A percentile compares a stretch with the other conserved stretches of the same genome.
Conservation (phyloP, 1,140 invertebrate genomes). For the Parapsyche elsis region DNA sequence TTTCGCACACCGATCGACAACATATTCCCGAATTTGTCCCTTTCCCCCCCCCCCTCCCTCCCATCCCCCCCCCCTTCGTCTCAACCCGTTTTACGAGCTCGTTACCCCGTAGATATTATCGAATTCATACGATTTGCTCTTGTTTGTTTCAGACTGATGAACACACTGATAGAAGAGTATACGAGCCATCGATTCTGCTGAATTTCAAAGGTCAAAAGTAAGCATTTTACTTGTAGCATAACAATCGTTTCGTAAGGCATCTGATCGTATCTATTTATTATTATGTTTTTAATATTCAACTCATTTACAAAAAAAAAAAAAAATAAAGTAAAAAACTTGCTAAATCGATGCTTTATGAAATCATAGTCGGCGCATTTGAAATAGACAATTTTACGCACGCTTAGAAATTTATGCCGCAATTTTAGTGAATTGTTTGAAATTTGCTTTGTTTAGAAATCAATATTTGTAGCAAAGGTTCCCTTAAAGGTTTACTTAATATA, state of each 20-base stretch:
- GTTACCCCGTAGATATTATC: background rate
- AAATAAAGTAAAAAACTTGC: background rate
- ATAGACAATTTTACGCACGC: too few species aligned
- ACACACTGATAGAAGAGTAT: conserved; percentile 27
- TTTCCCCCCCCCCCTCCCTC: too few species aligned
- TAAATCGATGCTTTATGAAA: too few species aligned
- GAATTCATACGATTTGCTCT: background rate
- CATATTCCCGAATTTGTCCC: too few species aligned
- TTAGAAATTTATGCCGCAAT: too few species aligned
- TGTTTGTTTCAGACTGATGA: conserved; percentile 46
- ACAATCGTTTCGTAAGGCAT: background rate
- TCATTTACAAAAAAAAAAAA: conserved; percentile 1
- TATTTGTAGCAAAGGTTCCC: too few species aligned
- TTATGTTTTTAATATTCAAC: background rate
- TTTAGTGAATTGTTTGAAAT: background rate
- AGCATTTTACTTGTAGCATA: conserved; percentile 25
- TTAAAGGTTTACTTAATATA: too few species aligned
- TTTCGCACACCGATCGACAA: background rate
- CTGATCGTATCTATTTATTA: background rate
- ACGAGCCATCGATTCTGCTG: conserved; percentile 30
- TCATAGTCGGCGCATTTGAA: too few species aligned
- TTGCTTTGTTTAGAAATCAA: too few species aligned
- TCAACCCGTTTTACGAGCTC: too few species aligned
- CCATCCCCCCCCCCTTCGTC: too few species aligned
- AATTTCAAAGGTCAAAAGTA: conserved; percentile 44